Conservation (phyloP, 2,888 invertebrate genomes). For the Campoletis raptor region DNA sequence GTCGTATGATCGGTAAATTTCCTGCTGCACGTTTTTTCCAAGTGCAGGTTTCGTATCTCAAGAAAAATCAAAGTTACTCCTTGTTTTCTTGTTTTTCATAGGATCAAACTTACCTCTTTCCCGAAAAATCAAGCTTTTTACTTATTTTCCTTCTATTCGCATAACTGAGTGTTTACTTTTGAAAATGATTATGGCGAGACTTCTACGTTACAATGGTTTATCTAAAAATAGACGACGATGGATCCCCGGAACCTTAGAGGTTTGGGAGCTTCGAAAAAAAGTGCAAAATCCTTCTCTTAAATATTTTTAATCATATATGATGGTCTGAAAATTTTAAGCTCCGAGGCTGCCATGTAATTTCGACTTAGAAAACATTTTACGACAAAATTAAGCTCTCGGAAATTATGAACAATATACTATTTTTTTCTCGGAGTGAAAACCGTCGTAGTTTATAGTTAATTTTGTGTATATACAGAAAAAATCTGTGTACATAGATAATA, state of each 20-base stretch:
- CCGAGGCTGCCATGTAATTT: not conserved
- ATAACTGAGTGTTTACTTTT: too few species aligned
- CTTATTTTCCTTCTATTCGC: too few species aligned
- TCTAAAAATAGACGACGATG: not conserved
- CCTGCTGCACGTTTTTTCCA: not conserved
- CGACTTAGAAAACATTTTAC: conserved; percentile 30
- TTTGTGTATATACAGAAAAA: not conserved
- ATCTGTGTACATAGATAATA: not conserved
- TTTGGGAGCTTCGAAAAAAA: not conserved
- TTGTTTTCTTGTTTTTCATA: too few species aligned
- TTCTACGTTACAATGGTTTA: not conserved
- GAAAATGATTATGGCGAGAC: too few species aligned
- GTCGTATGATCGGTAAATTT: not conserved
- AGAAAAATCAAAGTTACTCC: too few species aligned
- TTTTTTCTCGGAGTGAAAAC: not conserved
- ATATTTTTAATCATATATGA: not conserved
- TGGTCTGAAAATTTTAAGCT: not conserved
- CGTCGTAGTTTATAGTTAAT: conserved; percentile 9
- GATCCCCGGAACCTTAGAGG: too few species aligned
- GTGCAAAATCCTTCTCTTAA: not conserved
- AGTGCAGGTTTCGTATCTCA: too few species aligned
- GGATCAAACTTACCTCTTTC: too few species aligned
- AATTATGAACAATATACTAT: conserved; percentile 11
- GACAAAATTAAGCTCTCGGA: conserved; percentile 2
- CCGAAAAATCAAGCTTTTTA: too few species aligned